Percentiles rank a stretch among this genome's conserved stretches.
Conservation (phyloP, 2,797 vertebrate species). For the Huso huso region DNA sequence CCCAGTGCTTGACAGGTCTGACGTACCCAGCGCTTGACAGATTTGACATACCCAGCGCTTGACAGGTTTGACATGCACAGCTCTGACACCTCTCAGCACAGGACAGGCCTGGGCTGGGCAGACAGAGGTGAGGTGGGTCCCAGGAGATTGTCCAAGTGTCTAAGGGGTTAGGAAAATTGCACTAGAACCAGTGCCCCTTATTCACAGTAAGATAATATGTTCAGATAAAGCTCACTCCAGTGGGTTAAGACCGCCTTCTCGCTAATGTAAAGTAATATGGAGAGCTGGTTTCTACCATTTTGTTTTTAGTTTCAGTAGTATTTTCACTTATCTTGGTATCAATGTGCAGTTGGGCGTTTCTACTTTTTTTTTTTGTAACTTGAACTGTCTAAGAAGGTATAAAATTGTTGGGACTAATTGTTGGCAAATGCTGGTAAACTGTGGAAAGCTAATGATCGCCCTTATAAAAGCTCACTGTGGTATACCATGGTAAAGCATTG, state of each 20-base stretch:
- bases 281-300: conserved; percentile 32
- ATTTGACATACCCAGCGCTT: background rate
- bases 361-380: too few species aligned
- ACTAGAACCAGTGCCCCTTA: conserved; percentile 27
- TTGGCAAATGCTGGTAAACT: too few species aligned
- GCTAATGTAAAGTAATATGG: conserved; percentile 44
- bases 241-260: conserved; percentile 30
- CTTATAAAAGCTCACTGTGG: too few species aligned
- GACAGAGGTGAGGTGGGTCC: background rate
- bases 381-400: too few species aligned
- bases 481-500: too few species aligned
- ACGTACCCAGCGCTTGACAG: background rate
- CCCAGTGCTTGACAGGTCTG: background rate
- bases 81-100: background rate
- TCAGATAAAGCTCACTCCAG: conserved; percentile 14
- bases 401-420: too few species aligned
- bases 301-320: conserved; percentile 3
- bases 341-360: too few species aligned
- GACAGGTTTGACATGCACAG: background rate
- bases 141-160: background rate
- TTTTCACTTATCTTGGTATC: too few species aligned
- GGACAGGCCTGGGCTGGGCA: background rate
- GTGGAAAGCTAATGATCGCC: too few species aligned
- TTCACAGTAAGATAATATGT: conserved; percentile 15
- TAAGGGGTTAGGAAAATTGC: background rate